Conservation (phyloP, 2,888 invertebrate genomes). For the Eudemis profundana region DNA sequence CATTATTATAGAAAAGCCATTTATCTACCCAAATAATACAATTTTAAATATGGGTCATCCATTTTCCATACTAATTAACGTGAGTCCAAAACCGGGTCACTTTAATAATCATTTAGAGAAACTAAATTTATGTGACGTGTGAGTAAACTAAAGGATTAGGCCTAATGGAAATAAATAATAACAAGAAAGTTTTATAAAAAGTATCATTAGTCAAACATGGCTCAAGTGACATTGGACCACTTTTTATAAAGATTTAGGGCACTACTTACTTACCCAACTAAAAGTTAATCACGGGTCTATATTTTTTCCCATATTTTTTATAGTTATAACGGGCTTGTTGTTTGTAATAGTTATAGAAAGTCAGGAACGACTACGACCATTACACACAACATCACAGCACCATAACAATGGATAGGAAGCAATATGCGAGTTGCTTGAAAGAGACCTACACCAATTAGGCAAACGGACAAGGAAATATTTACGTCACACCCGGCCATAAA, state of each 20-base stretch:
- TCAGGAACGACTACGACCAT: too few species aligned
- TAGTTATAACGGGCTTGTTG: too few species aligned
- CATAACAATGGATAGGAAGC: too few species aligned
- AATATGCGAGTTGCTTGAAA: too few species aligned
- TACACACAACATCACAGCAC: too few species aligned
- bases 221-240: slow-evolving; percentile 1
- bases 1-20: slow-evolving; percentile 3
- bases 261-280: neutral
- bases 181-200: slow-evolving; percentile 9
- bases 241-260: slow-evolving; percentile 23
- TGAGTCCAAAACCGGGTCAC: neutral
- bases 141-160: slow-evolving; percentile 37
- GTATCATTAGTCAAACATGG: slow-evolving; percentile 27
- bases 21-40: slow-evolving; percentile 11
- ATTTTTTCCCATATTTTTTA: too few species aligned
- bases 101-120: slow-evolving; percentile 11
- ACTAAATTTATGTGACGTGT: slow-evolving; percentile 36
- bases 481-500: too few species aligned
- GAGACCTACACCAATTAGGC: too few species aligned
- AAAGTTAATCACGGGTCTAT: neutral
- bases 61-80: slow-evolving; percentile 20
- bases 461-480: too few species aligned
- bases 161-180: slow-evolving; percentile 40
- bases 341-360: too few species aligned
- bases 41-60: slow-evolving; percentile 21